phyloP scores from a whole-genome alignment of 2,888 invertebrate species.

The Caenorhabditis macrosperma region DNA sequence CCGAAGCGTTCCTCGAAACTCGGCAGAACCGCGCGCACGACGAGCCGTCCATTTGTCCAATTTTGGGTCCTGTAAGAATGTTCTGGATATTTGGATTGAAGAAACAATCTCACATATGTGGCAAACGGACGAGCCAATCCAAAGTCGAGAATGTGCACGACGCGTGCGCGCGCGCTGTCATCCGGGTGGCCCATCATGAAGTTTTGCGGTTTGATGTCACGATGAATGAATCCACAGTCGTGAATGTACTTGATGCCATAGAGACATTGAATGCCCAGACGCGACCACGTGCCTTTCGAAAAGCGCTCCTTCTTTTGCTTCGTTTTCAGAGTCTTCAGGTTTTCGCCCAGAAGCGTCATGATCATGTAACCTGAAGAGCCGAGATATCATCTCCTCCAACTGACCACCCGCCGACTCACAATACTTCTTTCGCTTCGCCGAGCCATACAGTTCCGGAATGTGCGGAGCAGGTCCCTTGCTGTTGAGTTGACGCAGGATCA shows the following conservation, averaged over 20 bases:
- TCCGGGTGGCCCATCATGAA: slow-evolving; percentile 70
- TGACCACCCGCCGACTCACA: no score
- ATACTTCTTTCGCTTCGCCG: slow-evolving; percentile 71
- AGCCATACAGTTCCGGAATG: slow-evolving; percentile 66
- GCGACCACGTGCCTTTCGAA: slow-evolving; percentile 66
- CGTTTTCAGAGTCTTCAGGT: slow-evolving; percentile 64
- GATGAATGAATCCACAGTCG: slow-evolving; percentile 68
- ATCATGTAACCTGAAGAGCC: slow-evolving; percentile 72
- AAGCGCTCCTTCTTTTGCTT: slow-evolving; percentile 54
- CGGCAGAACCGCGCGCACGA: slow-evolving; percentile 70
- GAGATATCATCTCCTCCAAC: no score
- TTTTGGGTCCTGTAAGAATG: not conserved
- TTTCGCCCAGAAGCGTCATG: slow-evolving; percentile 73
- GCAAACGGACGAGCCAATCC: slow-evolving; percentile 64
- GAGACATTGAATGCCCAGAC: slow-evolving; percentile 70
- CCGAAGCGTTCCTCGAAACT: slow-evolving; percentile 76
- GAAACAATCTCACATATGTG: slow-evolving; percentile 15
- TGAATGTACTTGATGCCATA: slow-evolving; percentile 67
- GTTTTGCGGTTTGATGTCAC: slow-evolving; percentile 71
- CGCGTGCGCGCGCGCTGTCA: slow-evolving; percentile 60
- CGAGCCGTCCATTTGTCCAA: slow-evolving; percentile 39
- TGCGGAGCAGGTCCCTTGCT: slow-evolving; percentile 66
- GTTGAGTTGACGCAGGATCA: slow-evolving; percentile 64
- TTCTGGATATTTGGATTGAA: no score
- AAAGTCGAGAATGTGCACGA: slow-evolving; percentile 68